Percentiles rank a stretch among this genome's conserved stretches.
These are phyloP conservation scores for Paragorgia papillata DNA, from an alignment of 92 coral and sea anemone genomes.

Conservation along the genomic window DNA sequence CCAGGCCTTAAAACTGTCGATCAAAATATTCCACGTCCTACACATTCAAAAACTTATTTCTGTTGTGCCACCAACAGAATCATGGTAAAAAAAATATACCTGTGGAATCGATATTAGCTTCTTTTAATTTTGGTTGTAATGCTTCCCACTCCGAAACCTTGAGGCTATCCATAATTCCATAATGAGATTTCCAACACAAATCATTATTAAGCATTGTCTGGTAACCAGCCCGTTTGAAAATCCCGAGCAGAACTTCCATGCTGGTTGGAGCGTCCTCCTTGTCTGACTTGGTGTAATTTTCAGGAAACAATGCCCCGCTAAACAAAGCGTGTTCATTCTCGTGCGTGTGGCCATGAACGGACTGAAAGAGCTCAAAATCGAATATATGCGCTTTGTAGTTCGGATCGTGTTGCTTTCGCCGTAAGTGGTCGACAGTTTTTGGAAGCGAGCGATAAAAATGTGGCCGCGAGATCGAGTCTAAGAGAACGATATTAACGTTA, in stretches of 20 bases:
- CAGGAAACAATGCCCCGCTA: conserved; percentile 39
- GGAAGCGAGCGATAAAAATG: conserved; percentile 94
- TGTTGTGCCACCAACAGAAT: no score
- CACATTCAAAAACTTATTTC: no score
- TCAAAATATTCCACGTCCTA: no score
- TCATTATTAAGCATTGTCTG: conserved; percentile 85
- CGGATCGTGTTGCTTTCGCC: conserved; percentile 57
- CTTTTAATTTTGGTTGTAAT: conserved; percentile 43
- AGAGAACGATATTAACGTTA: conserved; percentile 72
- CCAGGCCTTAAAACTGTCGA: no score
- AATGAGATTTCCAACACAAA: conserved; percentile 74
- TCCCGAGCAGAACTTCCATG: conserved; percentile 68
- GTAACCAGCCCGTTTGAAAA: conserved; percentile 73
- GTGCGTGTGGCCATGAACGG: conserved; percentile 52
- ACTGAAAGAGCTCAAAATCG: conserved; percentile 39
- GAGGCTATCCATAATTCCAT: conserved; percentile 70
- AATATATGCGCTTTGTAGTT: conserved; percentile 45
- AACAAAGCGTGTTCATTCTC: conserved; percentile 43
- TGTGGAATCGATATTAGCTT: conserved; percentile 63
- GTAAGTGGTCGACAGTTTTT: conserved; percentile 63
- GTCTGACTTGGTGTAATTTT: conserved; percentile 16
- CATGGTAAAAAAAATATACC: no score
- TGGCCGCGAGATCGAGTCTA: conserved; percentile 83
- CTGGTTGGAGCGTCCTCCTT: conserved; percentile 38
- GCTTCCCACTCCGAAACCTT: conserved; percentile 53